A percentile compares a stretch with the other conserved stretches of the same genome.
Evolutionary conservation across 1,140 invertebrate species (phyloP).

Genomic region (Cryptotermes secundus): DNA sequence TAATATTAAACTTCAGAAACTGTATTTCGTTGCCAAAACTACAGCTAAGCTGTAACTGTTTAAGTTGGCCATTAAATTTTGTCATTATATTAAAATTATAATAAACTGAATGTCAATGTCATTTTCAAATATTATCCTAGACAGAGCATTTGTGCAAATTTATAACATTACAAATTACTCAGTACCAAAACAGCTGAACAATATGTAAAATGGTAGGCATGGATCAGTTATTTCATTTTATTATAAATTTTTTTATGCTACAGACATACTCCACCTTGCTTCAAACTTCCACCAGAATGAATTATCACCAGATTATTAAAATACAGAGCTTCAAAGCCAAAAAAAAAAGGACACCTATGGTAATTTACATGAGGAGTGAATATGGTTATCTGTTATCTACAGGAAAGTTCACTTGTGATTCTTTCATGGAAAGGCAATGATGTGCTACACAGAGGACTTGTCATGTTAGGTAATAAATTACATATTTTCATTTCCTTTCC

Average conservation of each 20-base stretch:
- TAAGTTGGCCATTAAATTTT: too few relatives aligned
- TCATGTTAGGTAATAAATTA: slow-evolving; percentile 20
- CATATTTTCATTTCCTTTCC: not conserved
- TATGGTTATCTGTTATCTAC: not conserved
- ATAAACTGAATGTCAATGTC: too few relatives aligned
- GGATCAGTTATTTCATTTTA: not conserved
- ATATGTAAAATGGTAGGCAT: not conserved
- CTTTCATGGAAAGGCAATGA: not conserved
- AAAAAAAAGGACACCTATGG: not conserved
- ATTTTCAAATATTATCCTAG: too few relatives aligned
- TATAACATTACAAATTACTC: not conserved
- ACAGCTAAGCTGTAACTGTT: too few relatives aligned
- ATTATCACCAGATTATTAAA: not conserved
- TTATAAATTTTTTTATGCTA: slow-evolving; percentile 15
- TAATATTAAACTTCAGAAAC: too few relatives aligned
- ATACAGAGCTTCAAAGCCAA: slow-evolving; percentile 1
- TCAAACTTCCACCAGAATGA: slow-evolving; percentile 13
- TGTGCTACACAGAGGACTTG: not conserved
- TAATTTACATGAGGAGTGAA: slow-evolving; percentile 9
- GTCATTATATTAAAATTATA: too few relatives aligned
- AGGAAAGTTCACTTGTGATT: slow-evolving; percentile 1
- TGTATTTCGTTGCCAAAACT: too few relatives aligned
- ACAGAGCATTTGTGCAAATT: too few relatives aligned
- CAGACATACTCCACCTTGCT: not conserved
- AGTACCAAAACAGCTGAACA: not conserved